Percentiles rank a stretch among this genome's conserved stretches.
phyloP scores from a whole-genome alignment of 2,888 invertebrate species.

The Phortica magna region DNA sequence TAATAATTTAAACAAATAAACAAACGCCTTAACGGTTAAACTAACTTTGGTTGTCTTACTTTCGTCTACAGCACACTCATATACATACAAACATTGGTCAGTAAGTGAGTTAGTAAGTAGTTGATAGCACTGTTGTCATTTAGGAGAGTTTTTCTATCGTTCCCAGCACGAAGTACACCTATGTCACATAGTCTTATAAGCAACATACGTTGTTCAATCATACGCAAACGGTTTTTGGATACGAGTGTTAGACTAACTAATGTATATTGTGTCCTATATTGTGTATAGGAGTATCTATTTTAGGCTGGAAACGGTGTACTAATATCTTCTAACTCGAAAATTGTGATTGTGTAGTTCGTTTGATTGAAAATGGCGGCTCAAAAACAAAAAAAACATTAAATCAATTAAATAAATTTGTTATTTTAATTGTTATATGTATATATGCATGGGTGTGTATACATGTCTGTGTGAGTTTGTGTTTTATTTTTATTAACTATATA shows the following conservation, averaged over 20 bases:
- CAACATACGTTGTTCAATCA: no score
- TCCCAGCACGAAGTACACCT: neutral
- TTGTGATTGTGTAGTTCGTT: no score
- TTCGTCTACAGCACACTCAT: neutral
- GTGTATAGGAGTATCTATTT: no score
- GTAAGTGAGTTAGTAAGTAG: constrained; percentile 25
- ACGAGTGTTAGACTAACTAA: no score
- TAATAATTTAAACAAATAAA: constrained; percentile 19
- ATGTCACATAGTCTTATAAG: no score
- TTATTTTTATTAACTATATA: neutral
- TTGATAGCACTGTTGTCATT: neutral
- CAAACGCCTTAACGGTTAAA: constrained; percentile 61
- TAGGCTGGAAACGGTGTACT: no score
- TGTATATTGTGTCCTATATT: no score
- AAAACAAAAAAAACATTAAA: neutral
- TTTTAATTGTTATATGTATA: neutral
- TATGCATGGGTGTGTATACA: neutral
- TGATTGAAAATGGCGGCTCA: neutral
- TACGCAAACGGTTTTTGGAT: no score
- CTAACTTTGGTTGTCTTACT: constrained; percentile 68
- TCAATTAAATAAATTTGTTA: neutral
- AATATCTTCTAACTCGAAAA: no score
- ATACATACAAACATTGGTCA: constrained; percentile 68
- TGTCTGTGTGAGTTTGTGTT: neutral
- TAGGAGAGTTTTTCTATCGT: neutral